phyloP scores from a whole-genome alignment of 1,140 invertebrate genomes.

The Drosophila littoralis region DNA sequence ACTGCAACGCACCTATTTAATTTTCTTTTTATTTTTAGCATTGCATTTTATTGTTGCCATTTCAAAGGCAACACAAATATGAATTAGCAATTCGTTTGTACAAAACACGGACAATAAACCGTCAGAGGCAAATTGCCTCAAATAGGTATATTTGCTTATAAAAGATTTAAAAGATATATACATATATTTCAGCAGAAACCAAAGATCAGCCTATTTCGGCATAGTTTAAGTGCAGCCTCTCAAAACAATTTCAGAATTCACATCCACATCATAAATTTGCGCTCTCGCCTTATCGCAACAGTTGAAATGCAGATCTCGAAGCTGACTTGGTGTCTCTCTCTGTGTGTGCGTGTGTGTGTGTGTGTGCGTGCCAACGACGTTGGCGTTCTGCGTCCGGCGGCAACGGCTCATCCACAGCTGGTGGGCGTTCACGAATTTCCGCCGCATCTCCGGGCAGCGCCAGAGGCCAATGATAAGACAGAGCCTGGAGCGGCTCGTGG shows the following conservation, averaged over 20 bases:
- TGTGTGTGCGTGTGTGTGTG: background rate
- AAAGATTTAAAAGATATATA: background rate
- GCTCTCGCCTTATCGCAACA: background rate
- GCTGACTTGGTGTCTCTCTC: background rate
- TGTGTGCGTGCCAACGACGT: conserved; percentile 1
- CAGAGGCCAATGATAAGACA: conserved; percentile 46
- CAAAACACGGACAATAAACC: conserved; percentile 2
- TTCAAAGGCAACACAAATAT: conserved; percentile 5
- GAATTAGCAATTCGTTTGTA: background rate
- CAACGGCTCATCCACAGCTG: conserved; percentile 21
- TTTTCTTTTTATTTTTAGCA: background rate
- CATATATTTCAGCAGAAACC: background rate
- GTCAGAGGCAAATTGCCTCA: conserved; percentile 6
- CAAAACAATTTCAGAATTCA: too few species aligned
- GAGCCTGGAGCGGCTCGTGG: conserved; percentile 41
- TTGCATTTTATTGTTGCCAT: conserved; percentile 10
- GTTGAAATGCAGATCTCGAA: background rate
- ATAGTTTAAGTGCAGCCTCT: background rate
- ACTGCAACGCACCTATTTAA: background rate
- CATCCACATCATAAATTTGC: too few species aligned
- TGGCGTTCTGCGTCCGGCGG: conserved; percentile 33
- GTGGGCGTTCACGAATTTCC: conserved; percentile 73
- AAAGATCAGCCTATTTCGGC: background rate
- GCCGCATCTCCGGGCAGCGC: conserved; percentile 41
- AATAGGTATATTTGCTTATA: conserved; percentile 1